phyloP scores from a whole-genome alignment of 2,888 invertebrate species.

The Melanophora roralis region DNA sequence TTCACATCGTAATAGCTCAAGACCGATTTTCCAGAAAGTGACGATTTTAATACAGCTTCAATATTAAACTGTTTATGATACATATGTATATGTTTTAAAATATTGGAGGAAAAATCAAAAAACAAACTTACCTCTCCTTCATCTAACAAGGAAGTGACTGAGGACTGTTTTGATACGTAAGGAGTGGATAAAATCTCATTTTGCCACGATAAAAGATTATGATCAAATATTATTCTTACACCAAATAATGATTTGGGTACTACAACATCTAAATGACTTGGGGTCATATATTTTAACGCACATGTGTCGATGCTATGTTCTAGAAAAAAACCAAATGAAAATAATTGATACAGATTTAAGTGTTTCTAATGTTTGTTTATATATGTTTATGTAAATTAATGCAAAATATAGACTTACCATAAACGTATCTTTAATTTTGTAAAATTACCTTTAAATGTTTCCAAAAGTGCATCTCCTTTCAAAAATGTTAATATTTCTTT shows the following conservation, averaged over 20 bases:
- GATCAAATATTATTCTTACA: not conserved
- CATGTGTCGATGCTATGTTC: not conserved
- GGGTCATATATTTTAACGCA: not conserved
- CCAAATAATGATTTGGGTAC: not conserved
- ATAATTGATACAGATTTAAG: too few species aligned
- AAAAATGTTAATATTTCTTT: too few species aligned
- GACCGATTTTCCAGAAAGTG: not conserved
- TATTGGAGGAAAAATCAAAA: not conserved
- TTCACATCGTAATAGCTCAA: not conserved
- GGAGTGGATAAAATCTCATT: not conserved
- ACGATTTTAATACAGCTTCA: not conserved
- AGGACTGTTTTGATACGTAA: not conserved
- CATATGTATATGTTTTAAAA: not conserved
- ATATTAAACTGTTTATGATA: constrained; percentile 21
- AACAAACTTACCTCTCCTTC: not conserved
- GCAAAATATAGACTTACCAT: too few species aligned
- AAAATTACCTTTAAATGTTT: too few species aligned
- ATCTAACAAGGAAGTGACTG: not conserved
- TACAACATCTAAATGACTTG: constrained; percentile 9
- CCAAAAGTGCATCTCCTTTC: too few species aligned
- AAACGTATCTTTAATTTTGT: too few species aligned
- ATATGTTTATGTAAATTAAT: too few species aligned
- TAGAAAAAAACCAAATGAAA: not conserved
- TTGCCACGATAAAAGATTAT: not conserved
- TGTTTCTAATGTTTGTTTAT: too few species aligned